Evolutionary conservation across 2,113 vertebrate species (phyloP).

Genomic region (Neogobius melanostomus): DNA sequence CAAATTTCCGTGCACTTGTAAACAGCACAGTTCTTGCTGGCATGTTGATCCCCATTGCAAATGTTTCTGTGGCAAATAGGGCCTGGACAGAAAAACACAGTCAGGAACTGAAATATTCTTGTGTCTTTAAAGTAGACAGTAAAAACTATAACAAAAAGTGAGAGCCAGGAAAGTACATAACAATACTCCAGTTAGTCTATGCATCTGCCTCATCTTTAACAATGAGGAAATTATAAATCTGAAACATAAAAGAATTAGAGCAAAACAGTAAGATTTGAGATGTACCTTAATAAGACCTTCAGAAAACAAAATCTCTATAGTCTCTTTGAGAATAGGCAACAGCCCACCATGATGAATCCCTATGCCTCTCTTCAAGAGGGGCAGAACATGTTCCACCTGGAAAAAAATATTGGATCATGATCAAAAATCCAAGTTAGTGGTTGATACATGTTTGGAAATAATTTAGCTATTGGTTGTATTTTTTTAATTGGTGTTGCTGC

Average conservation of each 20-base stretch:
- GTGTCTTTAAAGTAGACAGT: not conserved
- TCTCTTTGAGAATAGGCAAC: constrained; percentile 97
- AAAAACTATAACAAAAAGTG: not conserved
- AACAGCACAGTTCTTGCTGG: constrained; percentile 97
- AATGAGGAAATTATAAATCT: not conserved
- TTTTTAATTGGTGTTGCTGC: too few species aligned
- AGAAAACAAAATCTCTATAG: constrained; percentile 98
- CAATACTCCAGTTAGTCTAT: not conserved
- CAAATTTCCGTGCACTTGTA: constrained; percentile 95
- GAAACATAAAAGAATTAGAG: too few species aligned
- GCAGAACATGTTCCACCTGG: constrained; percentile 83
- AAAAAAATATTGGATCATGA: not conserved
- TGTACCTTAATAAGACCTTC: constrained; percentile 94
- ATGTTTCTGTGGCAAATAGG: constrained; percentile 97
- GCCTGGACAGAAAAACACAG: constrained; percentile 74
- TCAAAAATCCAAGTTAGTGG: too few species aligned
- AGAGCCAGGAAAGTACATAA: not conserved
- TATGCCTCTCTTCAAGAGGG: constrained; percentile 93
- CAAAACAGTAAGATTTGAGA: too few species aligned
- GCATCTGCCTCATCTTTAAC: not conserved
- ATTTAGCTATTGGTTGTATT: too few species aligned
- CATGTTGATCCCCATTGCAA: constrained; percentile 99
- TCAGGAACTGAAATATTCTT: not conserved
- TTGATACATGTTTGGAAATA: not conserved
- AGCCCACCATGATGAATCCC: constrained; percentile 97